Base-by-base conservation (phyloP, 2,797 vertebrate genomes). In the Urosaurus nigricauda region DNA sequence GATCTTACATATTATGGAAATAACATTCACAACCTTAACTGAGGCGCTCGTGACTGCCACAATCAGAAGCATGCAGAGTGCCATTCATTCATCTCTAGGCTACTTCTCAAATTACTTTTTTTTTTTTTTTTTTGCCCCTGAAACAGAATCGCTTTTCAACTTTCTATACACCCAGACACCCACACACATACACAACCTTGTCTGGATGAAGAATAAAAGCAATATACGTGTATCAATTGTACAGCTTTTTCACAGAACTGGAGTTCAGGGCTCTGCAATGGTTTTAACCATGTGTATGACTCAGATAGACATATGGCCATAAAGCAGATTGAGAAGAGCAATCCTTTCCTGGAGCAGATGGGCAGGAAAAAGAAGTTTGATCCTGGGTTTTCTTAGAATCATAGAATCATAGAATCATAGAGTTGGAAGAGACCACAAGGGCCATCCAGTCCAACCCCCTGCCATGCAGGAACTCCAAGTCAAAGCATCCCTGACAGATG, bases 1-100 rank as follows among this genome's bases (percentile, higher is more conserved):
- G 58, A 24, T 47, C 58, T 75, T 77, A 53, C 26, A 51, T 82
- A 43, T 82, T 86, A 29, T 89, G 70, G 83, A 82, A 89, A 82
- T 74, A 81, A 68, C 37, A 26, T 17, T 82, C 79, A 65, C 84
- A 85, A 89, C 56, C 40, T 43, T 71, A 86, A 77, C 47, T 8
- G 70, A 89, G 77, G 40, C 19, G 9, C 17, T 51, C 26, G 24
- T 68, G 43, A 56, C 77, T 86, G 79, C 43, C 26, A 65, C 70
- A 68, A 53, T 82, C 84, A 63, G 37, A 75, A 21, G 4, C 79
- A 74, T 1, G 43, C 56, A 12, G 43, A 58, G 58, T 8, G 9
- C 26, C 82, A 84, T 68, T 58, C 47, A 29, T 51, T 82, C 60
- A 75, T 86, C 58, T 26, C 17, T 24, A 80, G 71, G 58, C 26